Conservation (phyloP, 2,113 vertebrate species). For the Syrmaticus mikado region DNA sequence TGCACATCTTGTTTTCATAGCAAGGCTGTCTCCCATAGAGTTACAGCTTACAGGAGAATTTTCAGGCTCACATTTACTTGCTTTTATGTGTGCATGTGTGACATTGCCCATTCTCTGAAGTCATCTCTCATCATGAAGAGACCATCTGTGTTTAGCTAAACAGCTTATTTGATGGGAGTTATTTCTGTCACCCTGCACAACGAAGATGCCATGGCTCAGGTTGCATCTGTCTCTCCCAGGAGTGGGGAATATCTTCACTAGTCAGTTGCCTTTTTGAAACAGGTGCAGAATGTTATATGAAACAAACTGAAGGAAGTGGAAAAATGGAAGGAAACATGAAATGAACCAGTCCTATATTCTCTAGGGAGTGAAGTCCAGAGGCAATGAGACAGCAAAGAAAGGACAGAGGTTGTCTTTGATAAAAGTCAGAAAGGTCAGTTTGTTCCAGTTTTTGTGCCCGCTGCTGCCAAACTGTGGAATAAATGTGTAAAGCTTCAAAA, state of each 20-base stretch:
- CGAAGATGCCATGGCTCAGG: slow-evolving; percentile 33
- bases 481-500: slow-evolving; percentile 32
- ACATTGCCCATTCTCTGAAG: slow-evolving; percentile 33
- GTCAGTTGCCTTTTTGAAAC: slow-evolving; percentile 55
- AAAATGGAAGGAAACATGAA: slow-evolving; percentile 21
- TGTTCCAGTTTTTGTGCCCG: slow-evolving; percentile 45
- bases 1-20: slow-evolving; percentile 50
- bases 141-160: slow-evolving; percentile 55
- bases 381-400: neutral
- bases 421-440: slow-evolving; percentile 39
- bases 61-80: neutral
- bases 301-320: slow-evolving; percentile 27
- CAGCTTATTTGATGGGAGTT: slow-evolving; percentile 37
- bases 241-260: slow-evolving; percentile 23
- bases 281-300: slow-evolving; percentile 52
- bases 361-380: neutral
- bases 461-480: slow-evolving; percentile 50
- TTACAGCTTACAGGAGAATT: neutral
- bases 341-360: neutral
- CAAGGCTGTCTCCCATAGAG: neutral
- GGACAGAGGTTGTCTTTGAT: slow-evolving; percentile 65
- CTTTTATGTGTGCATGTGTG: slow-evolving; percentile 38
- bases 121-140: slow-evolving; percentile 46
- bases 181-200: slow-evolving; percentile 58
- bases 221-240: slow-evolving; percentile 54